Conservation (phyloP, 2,797 vertebrate genomes). For the Helicolenus hilgendorfi region DNA sequence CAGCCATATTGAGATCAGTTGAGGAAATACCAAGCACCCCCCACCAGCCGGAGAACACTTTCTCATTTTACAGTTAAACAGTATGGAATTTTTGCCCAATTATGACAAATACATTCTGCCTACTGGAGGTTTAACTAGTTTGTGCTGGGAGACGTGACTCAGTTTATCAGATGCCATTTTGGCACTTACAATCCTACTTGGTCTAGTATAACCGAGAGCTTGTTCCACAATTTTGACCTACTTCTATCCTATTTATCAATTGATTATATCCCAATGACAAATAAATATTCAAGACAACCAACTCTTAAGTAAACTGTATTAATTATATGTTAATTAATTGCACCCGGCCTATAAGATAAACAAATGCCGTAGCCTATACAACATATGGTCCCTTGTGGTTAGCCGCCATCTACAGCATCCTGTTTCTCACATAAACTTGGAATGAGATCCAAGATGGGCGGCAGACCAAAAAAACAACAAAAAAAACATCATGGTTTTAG, state of each 20-base stretch:
- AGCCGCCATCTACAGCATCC: not conserved
- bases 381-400: not conserved
- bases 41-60: rapidly evolving
- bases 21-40: no score
- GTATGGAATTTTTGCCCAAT: no score
- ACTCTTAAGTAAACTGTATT: not conserved
- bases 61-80: no score
- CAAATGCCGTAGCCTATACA: not conserved
- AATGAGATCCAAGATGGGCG: conserved; percentile 24
- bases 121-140: no score
- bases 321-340: not conserved
- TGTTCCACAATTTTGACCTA: not conserved
- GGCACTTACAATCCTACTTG: not conserved
- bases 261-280: not conserved
- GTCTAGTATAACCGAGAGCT: not conserved
- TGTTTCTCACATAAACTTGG: conserved; percentile 13
- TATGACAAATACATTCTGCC: no score
- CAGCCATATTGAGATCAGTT: no score
- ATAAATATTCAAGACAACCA: not conserved
- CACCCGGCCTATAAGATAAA: not conserved
- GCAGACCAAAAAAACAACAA: conserved; percentile 33
- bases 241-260: not conserved
- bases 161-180: no score
- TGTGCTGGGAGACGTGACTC: no score
- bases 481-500: conserved; percentile 23